Base-by-base conservation (phyloP, 2,888 invertebrate genomes). In the Drosophila setosimentum region DNA sequence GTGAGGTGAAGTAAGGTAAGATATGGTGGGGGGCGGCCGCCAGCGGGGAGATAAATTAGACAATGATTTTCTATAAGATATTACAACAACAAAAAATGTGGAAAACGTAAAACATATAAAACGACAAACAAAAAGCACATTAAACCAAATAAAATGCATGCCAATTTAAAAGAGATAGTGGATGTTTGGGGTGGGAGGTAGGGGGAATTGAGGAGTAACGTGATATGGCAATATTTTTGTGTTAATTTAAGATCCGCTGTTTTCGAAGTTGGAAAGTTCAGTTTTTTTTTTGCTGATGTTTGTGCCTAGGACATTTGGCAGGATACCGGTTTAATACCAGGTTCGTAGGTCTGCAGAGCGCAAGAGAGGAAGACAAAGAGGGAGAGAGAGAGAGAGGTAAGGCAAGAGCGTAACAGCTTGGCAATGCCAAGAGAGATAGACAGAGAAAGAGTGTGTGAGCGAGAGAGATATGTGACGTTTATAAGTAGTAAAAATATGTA, bases 271-370 rank as follows among this genome's bases (percentile, higher is more conserved):
- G 4, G 11, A 48, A 57, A 57, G 18, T 42, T 33, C 18, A 40
- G 21, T 24, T 10, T 55, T 53, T 51, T 30, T 37, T 18, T 51
- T 35, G 1, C 16, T 24, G 16, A 45, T 48, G 30, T 58, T 63
- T 60, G 50, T 48, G 29, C 64, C 76, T 72, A 81, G 68, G 78
- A 74, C 68, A 61, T 78, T 73, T 59, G 66, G 16, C 76, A 84
- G 84, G 87, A 87, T 85, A 85, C 85, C 85, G 85, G 85, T 85
- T 89, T 89, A 32, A 32, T 37, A 57, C 24, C 48, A 59, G 42
- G 42, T 42, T 59, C 50, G 37, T 45, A 58, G 49, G 55, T 62
- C 48, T 58, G 24, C 32, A 57, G 42, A 30, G 24, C n/a, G 51
- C 18, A 53, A 50, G 54, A 51, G 55, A 21, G 27, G n/a, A 49